Evolutionary conservation across 1,140 invertebrate genomes (phyloP), one percentile per base, ranked within the genome.

Genomic region (Diorhabda elongata): DNA sequence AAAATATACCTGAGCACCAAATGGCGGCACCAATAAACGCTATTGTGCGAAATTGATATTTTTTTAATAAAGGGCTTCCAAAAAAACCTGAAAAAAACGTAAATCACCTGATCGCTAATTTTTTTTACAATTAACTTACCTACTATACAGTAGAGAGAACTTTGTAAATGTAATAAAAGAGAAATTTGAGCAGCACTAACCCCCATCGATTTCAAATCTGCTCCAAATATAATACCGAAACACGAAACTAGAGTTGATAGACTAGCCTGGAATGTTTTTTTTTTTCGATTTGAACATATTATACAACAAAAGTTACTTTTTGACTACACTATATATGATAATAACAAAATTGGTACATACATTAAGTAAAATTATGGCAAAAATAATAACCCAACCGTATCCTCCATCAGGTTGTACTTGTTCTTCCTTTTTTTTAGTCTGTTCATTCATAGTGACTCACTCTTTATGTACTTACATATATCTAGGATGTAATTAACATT

Each of bases 301-400:
- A 1, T 26, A 26, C 26, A 26, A 63, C 5, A 61, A 67, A 56
- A 58, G 42, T 11, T 26, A 67, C 5, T 44, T 7, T 63, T 26
- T 4, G 41, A 62, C 42, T 63, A 8, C 5, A 8, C 3, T 4
- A 58, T 45, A 9, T 45, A 8, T 3, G 1, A 7, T 5, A 42
- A 2, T 42, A 5, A 9, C 0, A 42, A 43, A 41, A 61, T 5
- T 41, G 26, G n/a, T 61, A 84, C 85, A 87, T 82, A 90, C 87
- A 73, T 88, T 89, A 44, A 83, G 83, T 65, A 86, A 81, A 70
- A 86, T 84, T n/a, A 84, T 83, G 3, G 85, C 87, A 7, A 87
- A 69, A 43, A 89, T 82, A n/a, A 90, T 85, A 73, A 88, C 82
- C 89, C 89, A 90, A 3, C 88, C 89, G 85, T 87, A 90, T 3